Conservation (phyloP, 2,888 invertebrate genomes). For the Muscina levida region DNA sequence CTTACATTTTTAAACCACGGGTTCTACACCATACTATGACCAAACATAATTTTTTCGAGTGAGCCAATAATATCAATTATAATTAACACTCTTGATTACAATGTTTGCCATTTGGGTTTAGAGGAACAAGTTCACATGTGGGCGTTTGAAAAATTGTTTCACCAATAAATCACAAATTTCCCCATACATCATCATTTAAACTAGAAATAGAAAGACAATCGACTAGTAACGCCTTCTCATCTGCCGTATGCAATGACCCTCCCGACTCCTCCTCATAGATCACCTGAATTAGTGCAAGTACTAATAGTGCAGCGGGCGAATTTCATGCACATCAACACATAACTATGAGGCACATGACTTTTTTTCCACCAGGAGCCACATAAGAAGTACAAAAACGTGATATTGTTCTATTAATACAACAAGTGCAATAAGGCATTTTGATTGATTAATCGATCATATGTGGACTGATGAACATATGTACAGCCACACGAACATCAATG, state of each 20-base stretch:
- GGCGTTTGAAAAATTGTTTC: not conserved
- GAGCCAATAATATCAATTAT: slow-evolving; percentile 5
- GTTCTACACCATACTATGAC: no score
- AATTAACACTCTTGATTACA: slow-evolving; percentile 5
- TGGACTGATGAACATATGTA: not conserved
- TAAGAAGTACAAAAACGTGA: not conserved
- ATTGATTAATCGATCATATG: slow-evolving; percentile 14
- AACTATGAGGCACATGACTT: not conserved
- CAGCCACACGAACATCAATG: not conserved
- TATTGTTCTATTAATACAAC: no score
- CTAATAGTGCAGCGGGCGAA: no score
- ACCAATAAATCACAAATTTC: slow-evolving; percentile 31
- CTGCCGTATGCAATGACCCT: not conserved
- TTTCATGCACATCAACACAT: not conserved
- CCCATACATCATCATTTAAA: slow-evolving; percentile 19
- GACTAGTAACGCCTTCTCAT: not conserved
- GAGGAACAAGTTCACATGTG: not conserved
- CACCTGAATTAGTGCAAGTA: not conserved
- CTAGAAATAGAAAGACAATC: not conserved
- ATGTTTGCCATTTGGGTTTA: not conserved
- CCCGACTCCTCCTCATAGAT: not conserved
- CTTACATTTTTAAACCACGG: no score
- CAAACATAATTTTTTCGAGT: not conserved
- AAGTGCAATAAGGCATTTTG: not conserved
- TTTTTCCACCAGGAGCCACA: not conserved